Base-by-base conservation (phyloP, 1,140 invertebrate genomes). In the Drosophila punjabiensis region DNA sequence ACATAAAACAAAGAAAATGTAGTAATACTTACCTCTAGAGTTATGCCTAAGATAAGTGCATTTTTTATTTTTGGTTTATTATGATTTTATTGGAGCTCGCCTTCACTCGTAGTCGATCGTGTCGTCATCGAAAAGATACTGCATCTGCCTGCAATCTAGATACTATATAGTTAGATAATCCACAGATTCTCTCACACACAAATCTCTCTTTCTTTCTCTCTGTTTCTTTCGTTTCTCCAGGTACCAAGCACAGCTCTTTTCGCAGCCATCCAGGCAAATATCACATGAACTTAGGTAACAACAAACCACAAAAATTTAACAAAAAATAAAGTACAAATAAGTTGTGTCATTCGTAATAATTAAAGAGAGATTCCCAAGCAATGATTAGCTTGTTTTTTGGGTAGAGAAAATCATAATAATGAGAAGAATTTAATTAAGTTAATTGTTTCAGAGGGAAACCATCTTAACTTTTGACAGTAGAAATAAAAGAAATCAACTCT, bases 231-330 rank as follows among this genome's bases (percentile, higher is more conserved):
- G 56, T 77, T 69, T 78, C 75, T 79, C 75, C 83, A 89, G 79
- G 89, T 92, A 85, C 91, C 81, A 92, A 91, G 79, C 82, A 91
- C 91, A 92, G 91, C 83, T 89, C 79, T 84, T 88, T 91, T 89
- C 91, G 91, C 82, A 77, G 91, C 89, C 91, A 92, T 89, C 86
- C 88, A 84, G 91, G 87, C 89, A 92, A 92, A 92, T 91, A 92
- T 92, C 91, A 92, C 82, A 89, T 89, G 70, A 88, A 92, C 88
- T 92, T 92, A 92, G 91, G 91, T 92, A 92, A 92, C 78, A 86
- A 65, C 78, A 86, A 65, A 87, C 56, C 70, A 78, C 58, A 32
- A 73, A 69, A 55, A 58, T 28, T 58, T 33, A 18, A 69, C 76
- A 68, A 78, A 56, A 45, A 56, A 28, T 18, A 33, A 61, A 45